Evolutionary conservation across 2,888 invertebrate genomes (phyloP), one percentile per base, ranked within the genome.

Genomic region (Polyommatus icarus): DNA sequence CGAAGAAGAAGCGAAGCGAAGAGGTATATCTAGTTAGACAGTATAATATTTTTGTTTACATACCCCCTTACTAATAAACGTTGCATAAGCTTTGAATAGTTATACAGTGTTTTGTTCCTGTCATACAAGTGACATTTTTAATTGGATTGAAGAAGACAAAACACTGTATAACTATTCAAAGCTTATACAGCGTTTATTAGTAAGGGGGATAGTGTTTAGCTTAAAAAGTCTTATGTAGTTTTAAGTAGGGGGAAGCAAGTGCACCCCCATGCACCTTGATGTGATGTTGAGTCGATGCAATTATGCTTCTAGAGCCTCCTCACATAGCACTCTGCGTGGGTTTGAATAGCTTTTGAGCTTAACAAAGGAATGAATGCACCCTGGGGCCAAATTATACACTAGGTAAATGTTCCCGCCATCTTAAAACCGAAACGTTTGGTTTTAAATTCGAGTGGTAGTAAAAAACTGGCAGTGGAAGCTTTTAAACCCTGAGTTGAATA

Each of bases 291-390:
- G 24, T 24, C 61, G 20, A 61, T 61, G 24, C 20, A 67, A 67
- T 67, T 67, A 67, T 32, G 6, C 29, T 67, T 32, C 15, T 67
- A 15, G 20, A 32, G 67, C 29, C 67, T 29, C 12, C 29, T 67
- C 32, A 67, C 12, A 67, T 18, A 2, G 67, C 67, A 67, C 67
- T 67, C 24, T 67, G 67, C 67, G 67, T 67, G 67, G 67, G 67
- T 18, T 32, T 67, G 29, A 67, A 67, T 67, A 10, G 67, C 67
- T 29, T 32, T 67, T 15, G 67, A 67, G 67, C 29, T 15, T 67
- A 67, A 67, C 67, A 67, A 67, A 29, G 29, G 29, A 67, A 67
- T 29, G 15, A 32, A 18, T 67, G 67, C 67, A 67, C 67, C 15
- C 67, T 32, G 67, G 15, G 29, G 67, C 67, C 29, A 67, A 67